Percentiles rank a stretch among this genome's conserved stretches.
phyloP scores from a whole-genome alignment of 2,113 vertebrate species.

The Agapornis roseicollis region DNA sequence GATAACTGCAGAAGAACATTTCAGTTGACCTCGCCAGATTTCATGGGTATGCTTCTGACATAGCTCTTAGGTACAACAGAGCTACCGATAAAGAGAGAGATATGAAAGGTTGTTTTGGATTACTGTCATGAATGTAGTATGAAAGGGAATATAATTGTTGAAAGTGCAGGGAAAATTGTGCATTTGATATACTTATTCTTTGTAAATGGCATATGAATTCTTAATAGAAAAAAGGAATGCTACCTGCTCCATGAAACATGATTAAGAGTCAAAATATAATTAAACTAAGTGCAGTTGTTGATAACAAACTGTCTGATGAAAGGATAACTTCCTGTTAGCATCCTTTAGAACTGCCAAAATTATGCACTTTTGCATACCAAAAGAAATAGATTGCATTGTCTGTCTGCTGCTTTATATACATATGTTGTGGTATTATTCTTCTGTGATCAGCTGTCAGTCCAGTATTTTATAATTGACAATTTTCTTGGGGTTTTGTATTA shows the following conservation, averaged over 20 bases:
- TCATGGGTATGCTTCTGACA: neutral
- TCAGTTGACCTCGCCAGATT: neutral
- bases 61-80: neutral
- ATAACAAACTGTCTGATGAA: constrained; percentile 2
- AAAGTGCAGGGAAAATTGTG: neutral
- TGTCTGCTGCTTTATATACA: neutral
- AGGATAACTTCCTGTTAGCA: neutral
- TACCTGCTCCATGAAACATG: neutral
- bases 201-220: neutral
- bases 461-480: neutral
- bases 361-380: neutral
- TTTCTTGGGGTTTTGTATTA: neutral
- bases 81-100: neutral
- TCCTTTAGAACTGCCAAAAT: neutral
- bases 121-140: neutral
- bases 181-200: neutral
- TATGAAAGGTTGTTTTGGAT: neutral
- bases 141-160: neutral
- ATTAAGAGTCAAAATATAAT: constrained; percentile 26
- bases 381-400: neutral
- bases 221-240: neutral
- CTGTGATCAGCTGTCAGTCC: neutral
- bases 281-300: constrained; percentile 15
- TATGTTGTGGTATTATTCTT: neutral
- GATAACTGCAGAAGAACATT: neutral